phyloP scores from a whole-genome alignment of 2,888 invertebrate genomes.

The Eupithecia subumbrata region DNA sequence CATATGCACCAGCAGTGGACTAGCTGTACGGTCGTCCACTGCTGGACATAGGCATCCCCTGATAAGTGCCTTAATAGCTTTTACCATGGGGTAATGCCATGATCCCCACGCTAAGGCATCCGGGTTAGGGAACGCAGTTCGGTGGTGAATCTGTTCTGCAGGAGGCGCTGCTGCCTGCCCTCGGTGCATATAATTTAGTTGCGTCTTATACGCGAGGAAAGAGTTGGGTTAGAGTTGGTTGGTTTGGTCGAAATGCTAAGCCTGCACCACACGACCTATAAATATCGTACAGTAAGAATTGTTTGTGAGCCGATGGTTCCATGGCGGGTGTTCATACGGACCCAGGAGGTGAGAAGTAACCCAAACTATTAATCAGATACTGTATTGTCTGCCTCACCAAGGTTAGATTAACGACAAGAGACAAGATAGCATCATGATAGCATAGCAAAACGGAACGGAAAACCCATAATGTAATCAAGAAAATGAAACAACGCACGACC shows the following conservation, averaged over 20 bases:
- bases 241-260: neutral
- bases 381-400: neutral
- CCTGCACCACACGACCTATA: neutral
- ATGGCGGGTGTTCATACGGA: neutral
- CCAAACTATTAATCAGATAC: neutral
- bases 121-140: neutral
- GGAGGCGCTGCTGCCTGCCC: neutral
- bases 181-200: neutral
- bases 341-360: neutral
- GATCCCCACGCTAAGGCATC: neutral
- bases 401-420: conserved; percentile 5
- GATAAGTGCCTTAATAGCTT: neutral
- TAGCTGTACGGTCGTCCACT: neutral
- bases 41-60: neutral
- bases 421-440: conserved; percentile 2
- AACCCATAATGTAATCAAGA: conserved; percentile 35
- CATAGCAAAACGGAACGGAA: conserved; percentile 15
- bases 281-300: neutral
- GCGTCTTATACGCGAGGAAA: neutral
- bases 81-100: neutral
- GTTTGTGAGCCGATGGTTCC: neutral
- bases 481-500: conserved; percentile 39
- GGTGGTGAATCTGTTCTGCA: neutral
- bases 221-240: no score
- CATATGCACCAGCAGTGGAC: neutral